Evolutionary conservation across 2,797 vertebrate species (phyloP).

Genomic region (Dicrostonyx torquatus): DNA sequence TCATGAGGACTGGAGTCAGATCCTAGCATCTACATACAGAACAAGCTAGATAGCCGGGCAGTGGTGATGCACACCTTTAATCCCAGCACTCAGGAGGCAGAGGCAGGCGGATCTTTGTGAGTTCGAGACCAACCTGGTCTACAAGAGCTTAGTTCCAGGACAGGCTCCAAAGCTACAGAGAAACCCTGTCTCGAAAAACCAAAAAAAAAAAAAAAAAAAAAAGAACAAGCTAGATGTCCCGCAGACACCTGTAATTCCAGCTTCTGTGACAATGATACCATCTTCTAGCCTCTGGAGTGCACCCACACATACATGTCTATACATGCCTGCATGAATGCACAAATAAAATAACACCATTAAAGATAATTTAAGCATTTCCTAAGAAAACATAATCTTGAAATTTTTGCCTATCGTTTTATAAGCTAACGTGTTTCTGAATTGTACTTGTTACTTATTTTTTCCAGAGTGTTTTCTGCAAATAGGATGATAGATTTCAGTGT

Average conservation of each 20-base stretch:
- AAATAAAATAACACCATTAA: background rate
- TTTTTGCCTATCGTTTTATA: background rate
- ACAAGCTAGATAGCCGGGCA: background rate
- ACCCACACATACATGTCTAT: background rate
- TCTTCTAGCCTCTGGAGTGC: background rate
- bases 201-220: too few species aligned
- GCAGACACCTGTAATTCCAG: background rate
- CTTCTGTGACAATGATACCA: background rate
- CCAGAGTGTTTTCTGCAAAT: background rate
- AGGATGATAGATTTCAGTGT: constrained; percentile 21
- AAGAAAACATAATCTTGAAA: constrained; percentile 45
- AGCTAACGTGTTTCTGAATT: constrained; percentile 34
- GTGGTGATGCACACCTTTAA: too few species aligned
- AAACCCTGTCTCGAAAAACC: too few species aligned
- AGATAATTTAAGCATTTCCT: background rate
- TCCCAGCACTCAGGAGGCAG: too few species aligned
- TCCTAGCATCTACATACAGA: background rate
- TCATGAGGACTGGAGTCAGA: background rate
- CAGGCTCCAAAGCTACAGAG: too few species aligned
- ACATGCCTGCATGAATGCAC: background rate
- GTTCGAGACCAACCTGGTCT: too few species aligned
- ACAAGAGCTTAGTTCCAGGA: too few species aligned
- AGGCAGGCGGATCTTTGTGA: too few species aligned
- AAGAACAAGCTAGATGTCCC: background rate
- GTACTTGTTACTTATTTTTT: background rate